Evolutionary conservation across 2,888 invertebrate genomes (phyloP).

Genomic region (Margaritifera margaritifera): DNA sequence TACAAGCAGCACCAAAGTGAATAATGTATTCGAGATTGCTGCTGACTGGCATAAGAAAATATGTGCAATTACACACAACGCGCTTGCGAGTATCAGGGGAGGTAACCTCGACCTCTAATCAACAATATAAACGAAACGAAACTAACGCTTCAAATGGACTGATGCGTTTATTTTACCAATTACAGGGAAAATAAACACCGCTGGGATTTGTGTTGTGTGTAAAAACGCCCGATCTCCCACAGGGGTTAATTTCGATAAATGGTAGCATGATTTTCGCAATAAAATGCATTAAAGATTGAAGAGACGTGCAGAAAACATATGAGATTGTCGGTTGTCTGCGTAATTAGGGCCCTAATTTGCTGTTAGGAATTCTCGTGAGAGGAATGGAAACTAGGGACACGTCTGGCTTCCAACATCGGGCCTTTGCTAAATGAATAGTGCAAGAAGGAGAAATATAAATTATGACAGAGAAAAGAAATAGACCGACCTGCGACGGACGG

Average conservation of each 20-base stretch:
- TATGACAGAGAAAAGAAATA: too few relatives aligned
- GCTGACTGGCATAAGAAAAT: conserved; percentile 22
- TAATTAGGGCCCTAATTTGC: conserved; percentile 28
- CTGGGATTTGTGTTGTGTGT: neutral
- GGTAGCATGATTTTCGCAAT: conserved; percentile 32
- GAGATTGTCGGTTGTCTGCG: conserved; percentile 24
- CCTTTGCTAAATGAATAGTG: too few relatives aligned
- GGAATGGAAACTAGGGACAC: conserved; percentile 6
- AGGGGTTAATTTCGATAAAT: conserved; percentile 49
- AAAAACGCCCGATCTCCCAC: conserved; percentile 28
- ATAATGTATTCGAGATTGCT: neutral
- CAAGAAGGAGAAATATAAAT: too few relatives aligned
- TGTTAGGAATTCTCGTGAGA: conserved; percentile 19
- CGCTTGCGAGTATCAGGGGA: conserved; percentile 1
- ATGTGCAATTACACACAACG: conserved; percentile 24
- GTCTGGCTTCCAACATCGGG: too few relatives aligned
- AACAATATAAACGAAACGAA: conserved; percentile 5
- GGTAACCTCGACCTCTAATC: conserved; percentile 8
- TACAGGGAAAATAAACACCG: neutral
- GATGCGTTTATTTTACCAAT: conserved; percentile 15
- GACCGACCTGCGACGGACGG: too few relatives aligned
- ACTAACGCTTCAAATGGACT: neutral
- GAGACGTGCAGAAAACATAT: conserved; percentile 32
- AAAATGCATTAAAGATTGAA: conserved; percentile 28
- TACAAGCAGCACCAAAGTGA: too few relatives aligned